phyloP scores from a whole-genome alignment of 37 sponge, comb jelly and placozoan genomes.

The Halisarca cf. caerulea region DNA sequence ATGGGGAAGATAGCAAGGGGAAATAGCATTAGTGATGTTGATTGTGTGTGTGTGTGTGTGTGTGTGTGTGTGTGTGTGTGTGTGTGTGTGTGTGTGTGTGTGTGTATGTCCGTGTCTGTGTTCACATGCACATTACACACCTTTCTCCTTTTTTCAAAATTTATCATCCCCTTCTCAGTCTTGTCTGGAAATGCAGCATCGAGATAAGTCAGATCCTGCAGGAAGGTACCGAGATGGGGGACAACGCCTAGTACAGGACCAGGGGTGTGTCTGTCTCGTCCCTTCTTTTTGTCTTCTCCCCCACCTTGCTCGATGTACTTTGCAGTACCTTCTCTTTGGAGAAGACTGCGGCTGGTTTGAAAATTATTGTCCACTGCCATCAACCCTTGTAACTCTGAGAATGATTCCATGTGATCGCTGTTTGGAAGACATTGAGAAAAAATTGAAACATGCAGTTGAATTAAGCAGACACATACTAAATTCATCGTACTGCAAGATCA shows the following conservation, averaged over 20 bases:
- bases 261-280: background rate
- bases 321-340: constrained; percentile 72
- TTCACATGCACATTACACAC: constrained; percentile 11
- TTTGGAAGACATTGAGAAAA: too few species aligned
- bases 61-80: too few species aligned
- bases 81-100: too few species aligned
- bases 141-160: constrained; percentile 75
- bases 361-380: constrained; percentile 61
- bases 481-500: too few species aligned
- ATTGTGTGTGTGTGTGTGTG: too few species aligned
- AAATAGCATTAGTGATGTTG: too few species aligned
- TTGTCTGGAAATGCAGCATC: constrained; percentile 60
- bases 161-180: constrained; percentile 59
- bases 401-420: constrained; percentile 61
- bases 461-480: too few species aligned
- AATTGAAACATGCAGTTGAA: too few species aligned
- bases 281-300: constrained; percentile 17
- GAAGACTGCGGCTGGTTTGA: constrained; percentile 64
- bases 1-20: too few species aligned
- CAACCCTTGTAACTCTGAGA: constrained; percentile 69
- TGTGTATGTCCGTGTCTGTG: background rate
- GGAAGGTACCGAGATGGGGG: constrained; percentile 86
- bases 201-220: constrained; percentile 85
- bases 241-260: constrained; percentile 64
- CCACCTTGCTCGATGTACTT: constrained; percentile 39